These are phyloP conservation scores for Gallinago stenura DNA, from an alignment of 2,797 vertebrate species.

Conservation along the genomic window DNA sequence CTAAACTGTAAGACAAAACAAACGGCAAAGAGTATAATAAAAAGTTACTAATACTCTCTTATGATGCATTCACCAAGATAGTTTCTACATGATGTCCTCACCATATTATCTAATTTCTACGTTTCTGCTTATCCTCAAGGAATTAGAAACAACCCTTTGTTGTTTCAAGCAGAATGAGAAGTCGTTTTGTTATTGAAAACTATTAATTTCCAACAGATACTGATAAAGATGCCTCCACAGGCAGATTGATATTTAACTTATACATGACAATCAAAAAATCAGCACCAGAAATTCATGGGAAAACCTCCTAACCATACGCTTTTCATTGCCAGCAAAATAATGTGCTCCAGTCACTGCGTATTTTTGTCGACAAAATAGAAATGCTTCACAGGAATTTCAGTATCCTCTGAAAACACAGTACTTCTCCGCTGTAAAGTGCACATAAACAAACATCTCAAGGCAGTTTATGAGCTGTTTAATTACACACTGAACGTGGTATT, in stretches of 20 bases:
- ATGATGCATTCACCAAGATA: not conserved
- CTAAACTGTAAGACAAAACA: conserved; percentile 79
- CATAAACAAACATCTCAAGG: conserved; percentile 54
- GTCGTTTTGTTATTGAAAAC: not conserved
- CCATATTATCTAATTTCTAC: not conserved
- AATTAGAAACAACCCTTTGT: not conserved
- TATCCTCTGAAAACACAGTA: not conserved
- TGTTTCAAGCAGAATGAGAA: not conserved
- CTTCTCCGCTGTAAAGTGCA: not conserved
- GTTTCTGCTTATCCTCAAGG: not conserved
- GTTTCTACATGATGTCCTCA: not conserved
- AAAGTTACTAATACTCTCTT: not conserved
- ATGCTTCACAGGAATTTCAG: not conserved
- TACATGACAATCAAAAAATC: not conserved
- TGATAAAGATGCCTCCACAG: not conserved
- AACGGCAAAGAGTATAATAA: not conserved
- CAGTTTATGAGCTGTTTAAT: conserved; percentile 68
- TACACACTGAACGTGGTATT: conserved; percentile 17
- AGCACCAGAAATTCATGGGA: not conserved
- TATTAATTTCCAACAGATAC: not conserved
- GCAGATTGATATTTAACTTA: not conserved
- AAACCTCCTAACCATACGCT: not conserved
- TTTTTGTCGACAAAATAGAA: not conserved
- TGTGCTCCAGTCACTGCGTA: not conserved
- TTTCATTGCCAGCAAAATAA: not conserved